These are phyloP conservation scores for Desoria tigrina DNA, from an alignment of 2,888 invertebrate species.

Conservation along the genomic window DNA sequence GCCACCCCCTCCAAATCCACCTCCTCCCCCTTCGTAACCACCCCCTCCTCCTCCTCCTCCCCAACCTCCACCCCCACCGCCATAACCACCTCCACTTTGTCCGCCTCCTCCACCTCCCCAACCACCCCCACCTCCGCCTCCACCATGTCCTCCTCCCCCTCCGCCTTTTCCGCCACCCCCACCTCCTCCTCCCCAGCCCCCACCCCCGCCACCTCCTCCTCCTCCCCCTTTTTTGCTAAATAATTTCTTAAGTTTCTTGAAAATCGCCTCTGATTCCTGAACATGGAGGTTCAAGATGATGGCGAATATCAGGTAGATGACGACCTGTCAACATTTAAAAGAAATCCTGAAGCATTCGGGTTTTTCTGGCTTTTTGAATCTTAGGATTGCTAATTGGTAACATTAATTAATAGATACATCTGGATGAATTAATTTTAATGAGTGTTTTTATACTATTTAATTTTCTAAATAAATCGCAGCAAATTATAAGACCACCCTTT, in stretches of 20 bases:
- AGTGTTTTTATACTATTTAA: too few relatives aligned
- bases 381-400: too few relatives aligned
- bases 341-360: conserved; percentile 3
- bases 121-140: background rate
- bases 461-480: too few relatives aligned
- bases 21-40: background rate
- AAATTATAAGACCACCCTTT: too few relatives aligned
- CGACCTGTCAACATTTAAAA: background rate
- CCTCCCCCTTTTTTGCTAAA: background rate
- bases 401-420: too few relatives aligned
- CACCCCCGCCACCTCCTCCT: conserved; percentile 3
- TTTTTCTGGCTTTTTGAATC: too few relatives aligned
- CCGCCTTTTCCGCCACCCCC: conserved; percentile 3
- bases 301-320: conserved; percentile 2
- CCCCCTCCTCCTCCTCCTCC: background rate
- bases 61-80: background rate
- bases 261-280: conserved; percentile 8
- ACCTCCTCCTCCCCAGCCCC: conserved; percentile 2
- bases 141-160: background rate
- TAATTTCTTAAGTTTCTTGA: conserved; percentile 9
- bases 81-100: background rate
- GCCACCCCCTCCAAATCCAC: conserved; percentile 4
- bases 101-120: background rate
- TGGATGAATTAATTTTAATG: too few relatives aligned
- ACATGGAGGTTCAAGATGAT: background rate